These are phyloP conservation scores for Papilio demoleus DNA, from an alignment of 2,888 invertebrate genomes.

Conservation along the genomic window DNA sequence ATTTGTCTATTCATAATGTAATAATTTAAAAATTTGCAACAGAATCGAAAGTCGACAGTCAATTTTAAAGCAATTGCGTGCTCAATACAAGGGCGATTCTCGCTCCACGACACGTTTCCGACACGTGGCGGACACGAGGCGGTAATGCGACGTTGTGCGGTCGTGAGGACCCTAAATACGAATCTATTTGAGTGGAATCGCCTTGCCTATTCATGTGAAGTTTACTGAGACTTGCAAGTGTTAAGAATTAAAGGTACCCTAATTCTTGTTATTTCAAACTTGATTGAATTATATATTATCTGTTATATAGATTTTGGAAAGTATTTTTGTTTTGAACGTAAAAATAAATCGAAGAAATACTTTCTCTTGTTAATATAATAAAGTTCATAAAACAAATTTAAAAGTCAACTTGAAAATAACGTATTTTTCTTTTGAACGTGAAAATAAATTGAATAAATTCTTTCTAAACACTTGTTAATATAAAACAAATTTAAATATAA, in stretches of 20 bases:
- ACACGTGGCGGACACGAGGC: slow-evolving; percentile 59
- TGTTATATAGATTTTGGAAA: too few species aligned
- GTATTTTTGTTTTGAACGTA: too few species aligned
- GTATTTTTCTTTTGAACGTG: too few species aligned
- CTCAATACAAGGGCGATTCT: slow-evolving; percentile 61
- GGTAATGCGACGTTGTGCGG: slow-evolving; percentile 56
- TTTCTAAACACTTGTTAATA: too few species aligned
- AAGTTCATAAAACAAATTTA: neutral
- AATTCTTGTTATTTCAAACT: too few species aligned
- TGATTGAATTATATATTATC: too few species aligned
- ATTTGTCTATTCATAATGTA: neutral
- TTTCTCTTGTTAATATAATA: too few species aligned
- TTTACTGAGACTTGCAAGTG: slow-evolving; percentile 19
- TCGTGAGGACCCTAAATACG: slow-evolving; percentile 59
- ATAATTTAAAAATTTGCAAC: slow-evolving; percentile 13
- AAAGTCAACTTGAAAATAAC: too few species aligned
- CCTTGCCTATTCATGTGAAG: slow-evolving; percentile 45
- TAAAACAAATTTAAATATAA: neutral
- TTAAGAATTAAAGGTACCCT: neutral
- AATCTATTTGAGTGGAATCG: slow-evolving; percentile 65
- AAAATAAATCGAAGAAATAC: too few species aligned
- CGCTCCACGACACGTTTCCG: slow-evolving; percentile 58
- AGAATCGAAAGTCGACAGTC: slow-evolving; percentile 45
- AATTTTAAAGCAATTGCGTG: slow-evolving; percentile 54
- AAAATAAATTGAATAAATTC: too few species aligned